Evolutionary conservation across 2,888 invertebrate genomes (phyloP), one percentile per base, ranked within the genome.

Genomic region (Apamea epomidion): DNA sequence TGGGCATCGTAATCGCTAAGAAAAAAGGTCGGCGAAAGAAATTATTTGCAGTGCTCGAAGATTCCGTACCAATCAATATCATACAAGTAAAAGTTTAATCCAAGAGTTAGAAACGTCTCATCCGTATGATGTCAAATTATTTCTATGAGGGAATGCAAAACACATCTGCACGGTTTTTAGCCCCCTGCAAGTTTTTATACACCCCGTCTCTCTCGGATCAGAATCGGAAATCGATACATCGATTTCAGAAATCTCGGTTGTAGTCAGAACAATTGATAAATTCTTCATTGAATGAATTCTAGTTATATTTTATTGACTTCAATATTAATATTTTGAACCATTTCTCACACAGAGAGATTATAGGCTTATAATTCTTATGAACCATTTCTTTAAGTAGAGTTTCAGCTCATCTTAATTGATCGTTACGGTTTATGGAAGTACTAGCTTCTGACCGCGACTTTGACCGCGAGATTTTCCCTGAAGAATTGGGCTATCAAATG

Each of bases 11-110:
- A 58, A 32, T 16, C 16, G 68, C n/a, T n/a, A n/a, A n/a, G n/a
- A n/a, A 83, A 62, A 71, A 37, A 42, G n/a, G 25, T 21, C 4
- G 4, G 1, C 1, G 45, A 14, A 25, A 37, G 25, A 58, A 79
- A 60, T n/a, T 32, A 54, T 76, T 48, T 65, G 8, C 12, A 60
- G 25, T 60, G 48, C 64, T 65, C 21, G n/a, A 74, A 82, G n/a
- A 18, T 81, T 16, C 0, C 16, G 4, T 82, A 18, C 29, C 14
- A 32, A 25, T 74, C 37, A n/a, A 51, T 51, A n/a, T 16, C n/a
- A 45, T 14, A 3, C 5, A 51, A 8, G 14, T 74, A 21, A 48
- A 51, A 37, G n/a, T 58, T 37, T 72, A n/a, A 3, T 37, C 6
- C 54, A n/a, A 71, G 51, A 29, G 32, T 70, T 21, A 29, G 7